A percentile compares a stretch with the other conserved stretches of the same genome.
These are phyloP conservation scores for Scaptomyza pallida DNA, from an alignment of 1,140 invertebrate genomes.

Conservation along the genomic window DNA sequence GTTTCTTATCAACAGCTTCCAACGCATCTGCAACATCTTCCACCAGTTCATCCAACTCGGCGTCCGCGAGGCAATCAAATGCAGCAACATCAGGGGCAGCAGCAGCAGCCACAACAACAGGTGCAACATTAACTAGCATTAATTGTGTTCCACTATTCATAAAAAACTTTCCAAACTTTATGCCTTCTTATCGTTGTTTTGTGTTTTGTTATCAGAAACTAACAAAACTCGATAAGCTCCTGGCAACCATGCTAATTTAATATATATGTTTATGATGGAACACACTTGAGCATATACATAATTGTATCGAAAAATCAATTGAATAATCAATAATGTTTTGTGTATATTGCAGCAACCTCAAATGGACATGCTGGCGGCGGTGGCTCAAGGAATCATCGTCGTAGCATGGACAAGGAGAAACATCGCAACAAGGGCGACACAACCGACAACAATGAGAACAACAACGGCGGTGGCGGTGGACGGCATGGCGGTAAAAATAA, in stretches of 20 bases:
- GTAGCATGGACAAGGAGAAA: slow-evolving; percentile 82
- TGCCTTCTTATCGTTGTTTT: neutral
- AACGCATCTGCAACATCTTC: slow-evolving; percentile 35
- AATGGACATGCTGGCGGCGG: slow-evolving; percentile 72
- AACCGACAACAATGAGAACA: slow-evolving; percentile 66
- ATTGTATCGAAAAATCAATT: slow-evolving; percentile 33
- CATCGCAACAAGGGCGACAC: slow-evolving; percentile 67
- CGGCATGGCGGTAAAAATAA: slow-evolving; percentile 58
- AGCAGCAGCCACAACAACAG: slow-evolving; percentile 56
- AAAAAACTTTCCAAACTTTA: neutral
- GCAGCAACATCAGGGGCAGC: slow-evolving; percentile 28
- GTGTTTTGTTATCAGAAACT: slow-evolving; percentile 4
- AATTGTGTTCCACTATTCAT: slow-evolving; percentile 1
- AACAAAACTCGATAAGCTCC: slow-evolving; percentile 16
- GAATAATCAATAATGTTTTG: slow-evolving; percentile 30
- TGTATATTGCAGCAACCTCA: slow-evolving; percentile 62
- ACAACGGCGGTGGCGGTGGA: slow-evolving; percentile 19
- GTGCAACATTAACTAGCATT: slow-evolving; percentile 41
- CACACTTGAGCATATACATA: no score
- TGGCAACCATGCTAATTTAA: slow-evolving; percentile 17
- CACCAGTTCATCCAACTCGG: slow-evolving; percentile 25
- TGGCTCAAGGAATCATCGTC: slow-evolving; percentile 73
- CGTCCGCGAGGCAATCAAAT: slow-evolving; percentile 44
- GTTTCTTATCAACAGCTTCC: slow-evolving; percentile 10
- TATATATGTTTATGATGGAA: no score